A percentile compares a stretch with the other conserved stretches of the same genome.
Evolutionary conservation across 2,888 invertebrate species (phyloP).

Genomic region (Agrochola circellaris): DNA sequence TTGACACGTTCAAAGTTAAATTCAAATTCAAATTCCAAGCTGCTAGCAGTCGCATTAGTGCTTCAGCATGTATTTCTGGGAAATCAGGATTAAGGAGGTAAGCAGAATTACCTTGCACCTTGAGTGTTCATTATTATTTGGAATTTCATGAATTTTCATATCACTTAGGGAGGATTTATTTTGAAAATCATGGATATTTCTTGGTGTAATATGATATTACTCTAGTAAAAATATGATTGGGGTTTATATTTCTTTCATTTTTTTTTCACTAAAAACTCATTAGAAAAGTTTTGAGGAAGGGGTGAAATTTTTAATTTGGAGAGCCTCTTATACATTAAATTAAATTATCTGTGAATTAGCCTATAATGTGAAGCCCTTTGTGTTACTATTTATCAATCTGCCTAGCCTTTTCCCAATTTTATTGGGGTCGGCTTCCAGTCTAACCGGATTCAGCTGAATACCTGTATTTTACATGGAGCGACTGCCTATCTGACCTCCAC

Average conservation of each 20-base stretch:
- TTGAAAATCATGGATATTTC: not conserved
- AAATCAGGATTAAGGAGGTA: constrained; percentile 4
- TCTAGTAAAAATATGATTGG: not conserved
- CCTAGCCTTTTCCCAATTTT: too few species aligned
- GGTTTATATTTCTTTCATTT: too few species aligned
- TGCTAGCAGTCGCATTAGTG: constrained; percentile 29
- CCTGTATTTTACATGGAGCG: too few species aligned
- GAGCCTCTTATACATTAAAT: not conserved
- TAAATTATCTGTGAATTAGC: not conserved
- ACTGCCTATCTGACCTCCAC: too few species aligned
- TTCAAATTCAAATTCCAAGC: constrained; percentile 38
- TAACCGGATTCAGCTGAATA: too few species aligned
- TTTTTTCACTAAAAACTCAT: too few species aligned
- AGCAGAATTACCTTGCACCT: constrained; percentile 8
- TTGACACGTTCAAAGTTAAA: constrained; percentile 27
- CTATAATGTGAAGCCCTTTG: not conserved
- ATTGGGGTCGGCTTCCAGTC: too few species aligned
- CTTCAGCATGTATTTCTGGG: constrained; percentile 11
- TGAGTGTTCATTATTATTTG: not conserved
- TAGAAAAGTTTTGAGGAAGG: not conserved
- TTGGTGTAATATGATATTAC: too few species aligned
- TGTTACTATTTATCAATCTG: not conserved
- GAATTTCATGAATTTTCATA: constrained; percentile 12
- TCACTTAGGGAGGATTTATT: not conserved
- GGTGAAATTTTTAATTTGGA: not conserved